Base-by-base conservation (phyloP, 1,140 invertebrate species). In the Drosophila setifemur region DNA sequence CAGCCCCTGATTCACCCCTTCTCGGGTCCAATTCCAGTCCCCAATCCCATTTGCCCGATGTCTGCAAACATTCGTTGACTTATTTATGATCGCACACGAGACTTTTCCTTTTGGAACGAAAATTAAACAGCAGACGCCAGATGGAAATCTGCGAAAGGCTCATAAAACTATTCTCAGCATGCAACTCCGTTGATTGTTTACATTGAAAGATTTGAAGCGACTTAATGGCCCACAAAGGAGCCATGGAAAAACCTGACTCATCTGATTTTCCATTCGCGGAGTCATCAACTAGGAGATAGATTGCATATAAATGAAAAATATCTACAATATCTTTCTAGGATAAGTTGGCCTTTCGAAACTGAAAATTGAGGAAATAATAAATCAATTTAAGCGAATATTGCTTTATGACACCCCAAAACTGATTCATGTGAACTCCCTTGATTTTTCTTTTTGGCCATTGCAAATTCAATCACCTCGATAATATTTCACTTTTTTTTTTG, bases 1-100 rank as follows among this genome's bases (percentile, higher is more conserved):
- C n/a, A 9, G 16, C 33, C 39, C 28, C 37, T 14, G 40, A 0
- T 6, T 6, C 6, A 4, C 21, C 16, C 6, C 18, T 23, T 29
- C 9, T 19, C 12, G 7, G n/a, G n/a, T 16, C 37, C 42, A 31
- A n/a, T 33, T 11, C 11, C 43, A 50, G 52, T 58, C 33, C 29
- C 45, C 52, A 45, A 55, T 55, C 52, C 28, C 50, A 45, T 45
- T 54, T 54, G 26, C 35, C 14, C 12, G 16, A 14, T 28, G 50
- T 45, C 52, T 55, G 42, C 49, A 53, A 25, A 39, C 61, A 73
- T 66, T 37, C 54, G 69, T 71, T 74, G 78, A 85, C 78, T 85
- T 83, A 83, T 83, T 83, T 83, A 85, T 85, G 79, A 61, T 63
- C 28, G 50, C 67, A 77, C 47, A 28, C 69, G 53, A 47, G 53